Evolutionary conservation across 2,797 vertebrate species (phyloP), one percentile per base, ranked within the genome.

Genomic region (Momotus momota): DNA sequence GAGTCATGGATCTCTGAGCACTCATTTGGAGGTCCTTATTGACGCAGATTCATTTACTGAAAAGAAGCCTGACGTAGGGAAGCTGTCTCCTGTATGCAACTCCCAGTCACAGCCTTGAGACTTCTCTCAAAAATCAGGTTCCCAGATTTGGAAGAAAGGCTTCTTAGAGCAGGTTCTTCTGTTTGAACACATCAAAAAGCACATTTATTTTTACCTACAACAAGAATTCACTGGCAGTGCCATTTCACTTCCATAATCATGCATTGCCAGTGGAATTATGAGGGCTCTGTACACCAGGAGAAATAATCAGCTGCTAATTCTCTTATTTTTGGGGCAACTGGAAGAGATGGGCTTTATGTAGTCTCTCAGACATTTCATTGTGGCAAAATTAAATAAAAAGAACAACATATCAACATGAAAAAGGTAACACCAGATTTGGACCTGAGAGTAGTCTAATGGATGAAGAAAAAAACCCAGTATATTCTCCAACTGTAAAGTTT

Each of bases 1-100:
- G 67, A 81, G 92, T 41, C 89, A 74, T 21, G 62, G 82, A 84
- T 90, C 75, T 79, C 78, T 79, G 74, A 96, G 52, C 78, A 80
- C 31, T 85, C 80, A 31, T 60, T 80, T 93, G 91, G 75, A 86
- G 49, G 58, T 73, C 67, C 67, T 73, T 55, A 57, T 29, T 72
- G 55, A 92, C 52, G 65, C 43, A 89, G 66, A 27, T 78, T 57
- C 75, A 52, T 52, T 89, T 85, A 81, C 60, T 81, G 48, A 74
- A 78, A 89, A 31, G 15, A 70, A 54, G 3, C 16, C 54, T 38
- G 33, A 66, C 23, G 29, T 3, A 0, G 46, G 14, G 38, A 67
- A 84, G 45, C 25, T 20, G 4, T 5, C 6, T 48, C 78, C 25
- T 29, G 9, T n/a, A 61, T 2, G 3, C 29, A 73, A 15, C 49